Percentiles rank a stretch among this genome's conserved stretches.
Conservation (phyloP, 2,113 vertebrate genomes). For the Carollia perspicillata region DNA sequence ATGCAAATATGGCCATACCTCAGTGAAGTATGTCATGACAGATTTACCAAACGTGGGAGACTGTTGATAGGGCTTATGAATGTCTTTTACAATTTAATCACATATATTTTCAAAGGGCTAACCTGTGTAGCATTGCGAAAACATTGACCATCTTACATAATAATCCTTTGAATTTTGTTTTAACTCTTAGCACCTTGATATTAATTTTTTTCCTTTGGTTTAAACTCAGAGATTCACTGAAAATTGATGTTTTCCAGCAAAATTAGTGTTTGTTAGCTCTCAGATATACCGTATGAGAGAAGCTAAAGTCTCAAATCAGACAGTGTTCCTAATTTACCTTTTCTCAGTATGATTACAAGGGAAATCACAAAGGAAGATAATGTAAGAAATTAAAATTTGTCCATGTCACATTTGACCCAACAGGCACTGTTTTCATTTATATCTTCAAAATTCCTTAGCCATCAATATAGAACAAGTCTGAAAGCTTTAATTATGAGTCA, state of each 20-base stretch:
- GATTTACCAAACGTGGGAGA: neutral
- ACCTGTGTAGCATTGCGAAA: neutral
- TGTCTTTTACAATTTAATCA: neutral
- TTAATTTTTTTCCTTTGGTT: neutral
- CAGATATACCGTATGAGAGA: neutral
- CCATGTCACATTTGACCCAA: conserved; percentile 40
- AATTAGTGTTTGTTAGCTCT: neutral
- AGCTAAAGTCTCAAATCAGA: neutral
- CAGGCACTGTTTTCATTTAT: conserved; percentile 30
- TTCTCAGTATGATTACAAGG: neutral
- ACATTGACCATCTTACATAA: neutral
- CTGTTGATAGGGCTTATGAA: neutral
- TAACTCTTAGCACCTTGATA: neutral
- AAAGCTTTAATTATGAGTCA: conserved; percentile 1
- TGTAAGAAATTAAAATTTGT: conserved; percentile 11
- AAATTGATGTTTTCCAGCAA: neutral
- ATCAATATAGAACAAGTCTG: conserved; percentile 38
- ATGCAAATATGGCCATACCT: neutral
- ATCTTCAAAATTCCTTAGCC: neutral
- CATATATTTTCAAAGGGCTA: neutral
- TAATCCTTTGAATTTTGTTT: conserved; percentile 11
- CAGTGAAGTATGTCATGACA: neutral
- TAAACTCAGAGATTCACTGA: neutral
- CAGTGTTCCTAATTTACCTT: neutral
- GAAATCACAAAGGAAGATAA: conserved; percentile 38